Evolutionary conservation across 2,888 invertebrate species (phyloP), one percentile per base, ranked within the genome.

Genomic region (Hirtodrosophila trivittata): DNA sequence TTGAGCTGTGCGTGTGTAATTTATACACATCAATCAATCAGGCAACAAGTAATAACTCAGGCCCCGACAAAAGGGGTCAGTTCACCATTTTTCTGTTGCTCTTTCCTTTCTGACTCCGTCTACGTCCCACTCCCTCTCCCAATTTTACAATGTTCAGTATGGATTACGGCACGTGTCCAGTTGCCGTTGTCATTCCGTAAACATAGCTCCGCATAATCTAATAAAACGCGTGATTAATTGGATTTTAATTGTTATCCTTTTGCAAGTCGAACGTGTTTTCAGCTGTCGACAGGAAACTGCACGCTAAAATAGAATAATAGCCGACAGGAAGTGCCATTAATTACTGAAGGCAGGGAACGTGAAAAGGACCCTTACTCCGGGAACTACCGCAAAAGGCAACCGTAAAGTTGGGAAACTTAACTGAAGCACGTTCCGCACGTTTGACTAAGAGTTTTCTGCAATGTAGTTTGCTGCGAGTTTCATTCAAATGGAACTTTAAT

Each of bases 181-280:
- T 60, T 56, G 55, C 47, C 56, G 60, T 51, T 46, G 60, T 45
- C 55, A 56, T 75, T 66, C 59, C 41, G 70, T 74, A 50, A 64
- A 75, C 70, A 77, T 77, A 62, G 58, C 75, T 75, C 49, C 62
- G 70, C 68, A 78, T 77, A 81, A 77, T 81, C 82, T 74, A 84
- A 81, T 84, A 76, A 81, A 82, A 84, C 78, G 85, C 81, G 82
- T 85, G 82, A 85, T 82, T 82, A 85, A 82, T 82, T 82, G 69
- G 78, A 82, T 82, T 85, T 85, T 85, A 82, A 82, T 82, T 82
- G 82, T 78, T 78, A 72, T 85, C 84, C 81, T 67, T 80, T 83
- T 60, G 66, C 69, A 58, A 80, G 69, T 62, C 62, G 66, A 77
- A 77, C 81, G 75, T 77, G 81, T 76, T 72, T 64, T 72, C 5